These are phyloP conservation scores for Aphidius gifuensis DNA, from an alignment of 1,140 invertebrate genomes.

Conservation along the genomic window DNA sequence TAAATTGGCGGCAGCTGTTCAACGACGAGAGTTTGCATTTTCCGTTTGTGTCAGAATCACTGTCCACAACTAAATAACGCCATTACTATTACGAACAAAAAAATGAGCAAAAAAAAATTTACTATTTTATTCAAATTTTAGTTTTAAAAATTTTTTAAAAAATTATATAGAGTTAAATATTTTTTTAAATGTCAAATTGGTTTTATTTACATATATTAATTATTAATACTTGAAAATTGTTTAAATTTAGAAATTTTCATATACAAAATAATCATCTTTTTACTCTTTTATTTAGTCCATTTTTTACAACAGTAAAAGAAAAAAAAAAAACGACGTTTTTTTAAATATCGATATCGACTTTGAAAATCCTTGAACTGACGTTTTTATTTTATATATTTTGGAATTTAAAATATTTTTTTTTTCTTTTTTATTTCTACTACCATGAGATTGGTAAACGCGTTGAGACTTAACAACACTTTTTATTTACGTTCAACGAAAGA, in stretches of 20 bases:
- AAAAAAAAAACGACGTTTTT: too few species aligned
- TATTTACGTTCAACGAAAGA: conserved; percentile 23
- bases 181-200: too few species aligned
- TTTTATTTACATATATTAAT: too few species aligned
- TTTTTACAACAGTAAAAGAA: too few species aligned
- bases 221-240: too few species aligned
- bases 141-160: too few species aligned
- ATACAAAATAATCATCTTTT: too few species aligned
- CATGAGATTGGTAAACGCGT: conserved; percentile 10
- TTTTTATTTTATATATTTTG: neutral
- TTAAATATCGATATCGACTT: too few species aligned
- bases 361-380: neutral
- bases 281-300: too few species aligned
- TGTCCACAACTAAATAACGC: conserved; percentile 32
- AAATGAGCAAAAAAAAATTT: neutral
- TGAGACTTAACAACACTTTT: conserved; percentile 13
- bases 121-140: too few species aligned
- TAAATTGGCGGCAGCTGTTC: conserved; percentile 53
- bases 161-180: too few species aligned
- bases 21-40: conserved; percentile 28
- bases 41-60: conserved; percentile 39
- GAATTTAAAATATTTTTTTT: neutral
- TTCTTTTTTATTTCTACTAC: neutral
- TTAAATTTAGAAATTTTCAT: too few species aligned
- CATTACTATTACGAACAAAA: conserved; percentile 29